These are phyloP conservation scores for Trypoxylon attenuatum DNA, from an alignment of 2,888 invertebrate genomes.

Conservation along the genomic window DNA sequence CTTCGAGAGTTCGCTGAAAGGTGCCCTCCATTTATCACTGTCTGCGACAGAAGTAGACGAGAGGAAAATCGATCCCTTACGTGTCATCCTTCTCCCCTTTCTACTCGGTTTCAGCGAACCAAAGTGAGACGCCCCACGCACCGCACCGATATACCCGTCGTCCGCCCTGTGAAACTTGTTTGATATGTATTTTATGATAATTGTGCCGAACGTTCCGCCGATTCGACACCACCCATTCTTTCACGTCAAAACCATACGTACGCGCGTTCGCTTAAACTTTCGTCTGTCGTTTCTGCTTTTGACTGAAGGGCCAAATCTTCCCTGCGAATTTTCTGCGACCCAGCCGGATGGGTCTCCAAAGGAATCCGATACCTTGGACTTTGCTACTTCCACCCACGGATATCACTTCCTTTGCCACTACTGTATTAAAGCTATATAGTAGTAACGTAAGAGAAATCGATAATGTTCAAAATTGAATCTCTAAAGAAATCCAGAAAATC, in stretches of 20 bases:
- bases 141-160: constrained; percentile 13
- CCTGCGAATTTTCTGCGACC: neutral
- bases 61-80: constrained; percentile 69
- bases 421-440: too few species aligned
- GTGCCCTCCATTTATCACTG: constrained; percentile 72
- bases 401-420: too few species aligned
- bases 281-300: constrained; percentile 9
- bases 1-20: constrained; percentile 65
- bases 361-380: too few species aligned
- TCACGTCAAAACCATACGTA: constrained; percentile 27
- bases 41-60: constrained; percentile 70
- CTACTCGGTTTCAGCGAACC: constrained; percentile 35
- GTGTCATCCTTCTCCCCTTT: constrained; percentile 58
- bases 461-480: too few species aligned
- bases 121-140: constrained; percentile 26
- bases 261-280: constrained; percentile 8
- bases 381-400: too few species aligned
- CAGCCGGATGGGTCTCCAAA: neutral
- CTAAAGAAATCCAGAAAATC: too few species aligned
- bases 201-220: constrained; percentile 26
- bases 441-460: too few species aligned
- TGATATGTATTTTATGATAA: constrained; percentile 58
- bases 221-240: constrained; percentile 37
- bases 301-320: neutral
- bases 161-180: constrained; percentile 28